Base-by-base conservation (phyloP, 2,797 vertebrate species). In the Trachops cirrhosus region DNA sequence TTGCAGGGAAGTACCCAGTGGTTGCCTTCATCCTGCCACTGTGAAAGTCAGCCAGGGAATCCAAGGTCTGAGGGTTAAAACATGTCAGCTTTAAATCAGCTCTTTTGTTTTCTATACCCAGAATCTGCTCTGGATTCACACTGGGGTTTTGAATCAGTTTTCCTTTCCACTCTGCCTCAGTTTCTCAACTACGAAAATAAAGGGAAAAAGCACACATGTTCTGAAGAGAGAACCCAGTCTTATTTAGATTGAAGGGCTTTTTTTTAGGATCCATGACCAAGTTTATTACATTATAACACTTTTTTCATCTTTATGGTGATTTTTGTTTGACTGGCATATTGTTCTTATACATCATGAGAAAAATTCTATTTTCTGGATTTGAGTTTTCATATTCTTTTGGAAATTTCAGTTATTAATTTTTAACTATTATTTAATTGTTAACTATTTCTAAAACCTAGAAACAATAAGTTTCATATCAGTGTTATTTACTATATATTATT, bases 401-500 rank as follows among this genome's bases (percentile, higher is more conserved):
- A 87, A 79, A 34, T 78, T 73, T 59, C 57, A 68, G 5, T 78
- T 93, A 54, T 83, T 79, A 48, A 89, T 79, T 41, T 16, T 84
- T 94, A 29, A 24, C 14, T 67, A 9, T 89, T 86, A 71, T 18
- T 37, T 80, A 54, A 54, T 54, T 54, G 9, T 57, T 57, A 57
- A 26, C 54, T 57, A 57, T 57, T 93, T 82, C 89, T 29, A 83
- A 39, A 93, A 79, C 24, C 46, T 67, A 82, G 5, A 74, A 8
- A 26, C 50, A 86, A 5, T 32, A 80, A 44, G 9, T 89, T 89
- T 80, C n/a, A 37, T 74, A 37, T 82, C 44, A 48, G 10, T 85
- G 2, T 83, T 93, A 48, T 90, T 91, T 87, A 79, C 50, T 86
- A 22, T 50, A n/a, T 78, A 82, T 87, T 82, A 87, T 75, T 94